Conservation (phyloP, 2,797 vertebrate species). For the Fundulus diaphanus region DNA sequence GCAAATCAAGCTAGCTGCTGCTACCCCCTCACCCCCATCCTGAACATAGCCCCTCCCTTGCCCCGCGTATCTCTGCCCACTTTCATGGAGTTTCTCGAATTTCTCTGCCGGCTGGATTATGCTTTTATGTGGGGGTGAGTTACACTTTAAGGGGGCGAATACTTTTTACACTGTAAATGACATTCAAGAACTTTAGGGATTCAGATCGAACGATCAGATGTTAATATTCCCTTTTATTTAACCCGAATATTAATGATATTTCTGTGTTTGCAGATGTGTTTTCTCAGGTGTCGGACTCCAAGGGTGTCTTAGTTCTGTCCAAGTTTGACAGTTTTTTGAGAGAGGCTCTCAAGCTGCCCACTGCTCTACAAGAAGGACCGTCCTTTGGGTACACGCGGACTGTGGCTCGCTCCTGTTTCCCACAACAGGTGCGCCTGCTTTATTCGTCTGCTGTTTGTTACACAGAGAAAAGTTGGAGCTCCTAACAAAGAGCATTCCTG, state of each 20-base stretch:
- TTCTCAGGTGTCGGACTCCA: conserved; percentile 93
- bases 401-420: conserved; percentile 87
- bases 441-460: not conserved
- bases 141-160: no score
- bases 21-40: no score
- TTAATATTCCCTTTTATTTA: not conserved
- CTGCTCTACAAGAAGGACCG: conserved; percentile 91
- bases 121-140: no score
- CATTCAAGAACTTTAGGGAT: no score
- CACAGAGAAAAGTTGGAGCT: not conserved
- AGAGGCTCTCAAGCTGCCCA: conserved; percentile 90
- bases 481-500: not conserved
- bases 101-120: no score
- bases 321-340: conserved; percentile 91
- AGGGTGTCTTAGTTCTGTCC: conserved; percentile 85
- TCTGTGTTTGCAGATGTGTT: conserved; percentile 88
- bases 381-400: conserved; percentile 93
- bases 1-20: no score
- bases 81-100: no score
- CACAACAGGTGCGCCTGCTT: conserved; percentile 85
- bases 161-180: no score
- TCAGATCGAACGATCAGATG: no score
- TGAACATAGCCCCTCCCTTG: no score
- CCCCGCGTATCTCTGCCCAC: no score
- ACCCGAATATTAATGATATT: not conserved